phyloP scores from a whole-genome alignment of 2,888 invertebrate species.

The Halictus quadricinctus region DNA sequence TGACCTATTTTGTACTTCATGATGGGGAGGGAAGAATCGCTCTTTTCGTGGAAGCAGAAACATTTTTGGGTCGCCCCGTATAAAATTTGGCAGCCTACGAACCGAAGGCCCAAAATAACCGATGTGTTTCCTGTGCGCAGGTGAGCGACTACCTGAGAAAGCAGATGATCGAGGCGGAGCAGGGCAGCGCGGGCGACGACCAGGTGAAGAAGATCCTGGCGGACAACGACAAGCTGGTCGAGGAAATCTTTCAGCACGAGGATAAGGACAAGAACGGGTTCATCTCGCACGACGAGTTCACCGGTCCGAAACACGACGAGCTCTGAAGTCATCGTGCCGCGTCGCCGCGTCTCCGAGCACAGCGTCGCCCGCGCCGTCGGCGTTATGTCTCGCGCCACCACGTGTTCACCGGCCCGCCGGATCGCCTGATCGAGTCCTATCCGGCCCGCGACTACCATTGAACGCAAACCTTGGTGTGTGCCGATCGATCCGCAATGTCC shows the following conservation, averaged over 20 bases:
- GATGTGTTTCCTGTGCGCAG: constrained; percentile 83
- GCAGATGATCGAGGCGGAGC: constrained; percentile 93
- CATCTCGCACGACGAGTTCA: constrained; percentile 98
- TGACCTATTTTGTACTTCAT: no score
- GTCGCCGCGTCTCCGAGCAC: constrained; percentile 63
- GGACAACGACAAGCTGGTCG: constrained; percentile 95
- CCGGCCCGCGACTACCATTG: constrained; percentile 37
- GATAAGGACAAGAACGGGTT: constrained; percentile 98
- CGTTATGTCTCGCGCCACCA: constrained; percentile 62
- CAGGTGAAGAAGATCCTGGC: constrained; percentile 93
- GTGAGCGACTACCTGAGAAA: constrained; percentile 96
- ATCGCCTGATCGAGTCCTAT: constrained; percentile 53
- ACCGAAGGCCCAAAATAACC: not conserved
- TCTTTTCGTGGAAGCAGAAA: no score
- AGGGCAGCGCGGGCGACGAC: constrained; percentile 85
- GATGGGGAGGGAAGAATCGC: no score
- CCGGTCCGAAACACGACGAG: constrained; percentile 98
- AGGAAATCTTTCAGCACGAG: constrained; percentile 98
- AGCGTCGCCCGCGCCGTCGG: constrained; percentile 46
- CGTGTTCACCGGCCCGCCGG: constrained; percentile 66
- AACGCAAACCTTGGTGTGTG: constrained; percentile 10
- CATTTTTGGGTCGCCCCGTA: no score
- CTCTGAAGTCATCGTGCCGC: constrained; percentile 85
- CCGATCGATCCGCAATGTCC: constrained; percentile 14
- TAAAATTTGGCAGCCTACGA: no score